A percentile compares a stretch with the other conserved stretches of the same genome.
Evolutionary conservation across 2,113 vertebrate species (phyloP).

Genomic region (Apteryx mantelli): DNA sequence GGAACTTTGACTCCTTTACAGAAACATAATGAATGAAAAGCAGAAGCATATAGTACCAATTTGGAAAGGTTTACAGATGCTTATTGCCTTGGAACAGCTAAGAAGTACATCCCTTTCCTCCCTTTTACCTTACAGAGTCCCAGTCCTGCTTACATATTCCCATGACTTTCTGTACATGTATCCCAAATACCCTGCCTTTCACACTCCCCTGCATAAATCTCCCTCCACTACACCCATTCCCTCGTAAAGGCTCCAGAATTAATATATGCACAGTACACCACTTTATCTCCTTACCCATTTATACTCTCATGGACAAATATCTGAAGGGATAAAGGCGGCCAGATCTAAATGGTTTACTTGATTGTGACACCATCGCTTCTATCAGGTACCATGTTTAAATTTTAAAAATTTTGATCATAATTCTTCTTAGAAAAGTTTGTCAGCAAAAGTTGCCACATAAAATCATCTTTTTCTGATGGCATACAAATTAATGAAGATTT

Average conservation of each 20-base stretch:
- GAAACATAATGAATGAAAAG: background rate
- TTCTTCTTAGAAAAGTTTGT: background rate
- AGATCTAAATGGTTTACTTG: background rate
- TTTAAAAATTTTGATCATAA: background rate
- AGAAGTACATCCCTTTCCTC: background rate
- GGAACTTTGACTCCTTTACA: background rate
- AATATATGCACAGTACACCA: background rate
- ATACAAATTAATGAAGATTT: background rate
- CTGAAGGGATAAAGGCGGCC: background rate
- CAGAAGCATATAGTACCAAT: background rate
- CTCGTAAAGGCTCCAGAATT: background rate
- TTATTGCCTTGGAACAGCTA: background rate
- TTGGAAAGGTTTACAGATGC: background rate
- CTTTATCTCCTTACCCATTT: background rate
- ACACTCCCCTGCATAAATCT: background rate
- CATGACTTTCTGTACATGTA: background rate
- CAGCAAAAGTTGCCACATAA: background rate
- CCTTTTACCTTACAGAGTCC: background rate
- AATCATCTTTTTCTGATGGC: background rate
- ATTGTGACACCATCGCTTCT: background rate
- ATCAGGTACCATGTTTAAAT: background rate
- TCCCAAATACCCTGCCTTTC: background rate
- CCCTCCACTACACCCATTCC: background rate
- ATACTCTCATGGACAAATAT: background rate
- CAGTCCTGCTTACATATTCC: constrained; percentile 18